phyloP scores from a whole-genome alignment of 2,888 invertebrate genomes.

The Congeria kusceri region DNA sequence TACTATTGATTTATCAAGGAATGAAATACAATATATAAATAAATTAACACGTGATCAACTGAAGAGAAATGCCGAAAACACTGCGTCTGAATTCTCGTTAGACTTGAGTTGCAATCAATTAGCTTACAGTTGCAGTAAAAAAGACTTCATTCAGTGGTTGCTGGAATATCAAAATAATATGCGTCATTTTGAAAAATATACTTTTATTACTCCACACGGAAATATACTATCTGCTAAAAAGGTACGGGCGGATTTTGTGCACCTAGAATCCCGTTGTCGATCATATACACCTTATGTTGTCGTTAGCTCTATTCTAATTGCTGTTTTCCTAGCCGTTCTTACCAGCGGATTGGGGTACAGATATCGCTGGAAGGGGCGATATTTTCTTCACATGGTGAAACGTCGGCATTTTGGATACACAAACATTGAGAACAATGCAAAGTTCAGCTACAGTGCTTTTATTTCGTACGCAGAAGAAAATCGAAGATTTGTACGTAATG shows the following conservation, averaged over 20 bases:
- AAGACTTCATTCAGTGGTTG: conserved; percentile 36
- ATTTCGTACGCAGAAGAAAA: conserved; percentile 53
- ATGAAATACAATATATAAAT: conserved; percentile 22
- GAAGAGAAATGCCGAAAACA: neutral
- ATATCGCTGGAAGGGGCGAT: conserved; percentile 59
- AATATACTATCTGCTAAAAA: too few species aligned
- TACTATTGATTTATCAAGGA: conserved; percentile 23
- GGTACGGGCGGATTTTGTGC: too few species aligned
- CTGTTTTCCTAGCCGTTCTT: conserved; percentile 29
- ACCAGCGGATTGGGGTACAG: conserved; percentile 41
- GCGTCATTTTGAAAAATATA: too few species aligned
- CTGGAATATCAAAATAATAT: conserved; percentile 13
- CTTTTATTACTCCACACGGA: too few species aligned
- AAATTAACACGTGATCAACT: conserved; percentile 16
- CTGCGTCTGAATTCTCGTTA: conserved; percentile 7
- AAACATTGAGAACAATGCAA: neutral
- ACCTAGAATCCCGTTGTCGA: too few species aligned
- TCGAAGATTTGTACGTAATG: conserved; percentile 19
- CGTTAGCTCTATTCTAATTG: conserved; percentile 20
- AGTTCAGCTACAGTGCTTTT: conserved; percentile 42
- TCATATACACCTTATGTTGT: conserved; percentile 10
- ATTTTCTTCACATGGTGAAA: conserved; percentile 44
- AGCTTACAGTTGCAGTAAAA: conserved; percentile 9
- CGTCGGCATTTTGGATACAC: conserved; percentile 34
- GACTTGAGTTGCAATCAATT: conserved; percentile 38